phyloP scores from a whole-genome alignment of 2,797 vertebrate genomes.

The Girardinus metallicus region DNA sequence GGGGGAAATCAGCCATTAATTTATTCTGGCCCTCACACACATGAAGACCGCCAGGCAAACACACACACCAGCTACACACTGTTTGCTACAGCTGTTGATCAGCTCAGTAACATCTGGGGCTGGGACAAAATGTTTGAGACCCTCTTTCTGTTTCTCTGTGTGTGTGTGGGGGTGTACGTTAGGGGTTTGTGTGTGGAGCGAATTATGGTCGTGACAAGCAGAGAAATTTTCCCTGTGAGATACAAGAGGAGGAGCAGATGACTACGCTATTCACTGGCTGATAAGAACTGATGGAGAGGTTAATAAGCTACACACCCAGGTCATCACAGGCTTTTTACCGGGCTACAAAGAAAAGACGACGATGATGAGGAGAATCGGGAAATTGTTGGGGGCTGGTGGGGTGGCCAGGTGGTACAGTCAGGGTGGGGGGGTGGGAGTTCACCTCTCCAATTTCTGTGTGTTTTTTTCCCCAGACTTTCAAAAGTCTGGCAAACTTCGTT shows the following conservation, averaged over 20 bases:
- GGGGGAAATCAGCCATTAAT: constrained; percentile 96
- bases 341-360: constrained; percentile 62
- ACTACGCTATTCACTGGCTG: constrained; percentile 74
- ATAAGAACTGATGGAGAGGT: constrained; percentile 81
- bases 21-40: constrained; percentile 85
- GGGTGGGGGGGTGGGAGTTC: constrained; percentile 10
- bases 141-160: constrained; percentile 42
- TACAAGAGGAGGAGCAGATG: constrained; percentile 69
- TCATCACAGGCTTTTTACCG: constrained; percentile 72
- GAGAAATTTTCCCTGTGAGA: constrained; percentile 63
- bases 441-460: constrained; percentile 50
- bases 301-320: constrained; percentile 81
- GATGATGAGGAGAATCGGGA: constrained; percentile 48
- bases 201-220: constrained; percentile 67
- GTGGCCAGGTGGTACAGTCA: constrained; percentile 17
- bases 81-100: constrained; percentile 85
- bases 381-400: constrained; percentile 6
- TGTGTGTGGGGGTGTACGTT: constrained; percentile 15
- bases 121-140: constrained; percentile 60
- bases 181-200: constrained; percentile 63
- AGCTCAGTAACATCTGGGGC: constrained; percentile 89
- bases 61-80: constrained; percentile 30
- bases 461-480: constrained; percentile 30
- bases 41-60: not conserved
- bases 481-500: constrained; percentile 52